A percentile compares a stretch with the other conserved stretches of the same genome.
Evolutionary conservation across 1,140 invertebrate species (phyloP).

Genomic region (Schlechtendalia chinensis): DNA sequence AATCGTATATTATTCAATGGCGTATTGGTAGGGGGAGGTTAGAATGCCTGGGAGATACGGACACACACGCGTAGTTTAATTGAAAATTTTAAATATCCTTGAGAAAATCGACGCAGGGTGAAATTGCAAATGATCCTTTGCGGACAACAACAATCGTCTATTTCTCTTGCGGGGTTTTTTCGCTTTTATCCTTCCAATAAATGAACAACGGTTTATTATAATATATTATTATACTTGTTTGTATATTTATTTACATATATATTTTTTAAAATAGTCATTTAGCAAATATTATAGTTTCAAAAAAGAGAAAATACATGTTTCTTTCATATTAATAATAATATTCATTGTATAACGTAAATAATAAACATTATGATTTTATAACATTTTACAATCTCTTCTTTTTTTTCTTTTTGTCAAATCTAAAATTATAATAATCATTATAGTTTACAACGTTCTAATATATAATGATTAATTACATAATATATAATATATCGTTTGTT

Average conservation of each 20-base stretch:
- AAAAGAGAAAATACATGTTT: slow-evolving; percentile 44
- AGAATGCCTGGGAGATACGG: too few relatives aligned
- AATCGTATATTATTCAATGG: too few relatives aligned
- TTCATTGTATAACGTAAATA: slow-evolving; percentile 38
- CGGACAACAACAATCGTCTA: too few relatives aligned
- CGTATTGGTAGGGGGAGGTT: too few relatives aligned
- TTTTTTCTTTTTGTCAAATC: not conserved
- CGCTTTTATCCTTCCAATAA: not conserved
- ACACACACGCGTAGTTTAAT: too few relatives aligned
- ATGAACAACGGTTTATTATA: not conserved
- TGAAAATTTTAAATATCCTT: too few relatives aligned
- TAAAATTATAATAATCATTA: slow-evolving; percentile 39
- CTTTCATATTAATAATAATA: slow-evolving; percentile 23
- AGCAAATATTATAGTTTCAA: slow-evolving; percentile 46
- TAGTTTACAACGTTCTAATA: slow-evolving; percentile 22
- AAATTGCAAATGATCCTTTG: too few relatives aligned
- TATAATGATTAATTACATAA: slow-evolving; percentile 30
- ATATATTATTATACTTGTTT: slow-evolving; percentile 38
- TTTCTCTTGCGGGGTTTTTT: too few relatives aligned
- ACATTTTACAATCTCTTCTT: slow-evolving; percentile 24
- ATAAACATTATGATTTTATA: slow-evolving; percentile 43
- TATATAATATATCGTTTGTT: slow-evolving; percentile 37
- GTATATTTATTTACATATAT: slow-evolving; percentile 40
- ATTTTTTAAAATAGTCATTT: slow-evolving; percentile 36
- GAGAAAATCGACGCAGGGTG: too few relatives aligned